phyloP scores from a whole-genome alignment of 2,888 invertebrate genomes.

The Ophion obscuratus region DNA sequence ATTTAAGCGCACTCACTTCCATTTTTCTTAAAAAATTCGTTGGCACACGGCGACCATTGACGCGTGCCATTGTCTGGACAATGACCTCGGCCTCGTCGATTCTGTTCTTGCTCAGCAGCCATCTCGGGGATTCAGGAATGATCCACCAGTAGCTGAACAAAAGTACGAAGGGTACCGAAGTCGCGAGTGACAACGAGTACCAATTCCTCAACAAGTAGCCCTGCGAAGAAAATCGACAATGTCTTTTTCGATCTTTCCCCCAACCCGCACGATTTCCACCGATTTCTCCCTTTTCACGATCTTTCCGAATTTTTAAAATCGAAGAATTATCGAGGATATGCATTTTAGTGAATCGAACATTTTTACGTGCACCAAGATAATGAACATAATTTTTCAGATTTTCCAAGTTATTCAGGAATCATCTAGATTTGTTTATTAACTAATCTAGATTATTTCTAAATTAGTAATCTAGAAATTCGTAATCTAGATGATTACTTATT shows the following conservation, averaged over 20 bases:
- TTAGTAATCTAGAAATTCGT: no score
- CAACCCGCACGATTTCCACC: neutral
- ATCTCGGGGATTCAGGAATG: slow-evolving; percentile 89
- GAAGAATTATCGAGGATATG: neutral
- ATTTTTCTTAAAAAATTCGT: slow-evolving; percentile 87
- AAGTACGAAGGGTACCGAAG: slow-evolving; percentile 87
- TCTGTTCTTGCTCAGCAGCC: slow-evolving; percentile 88
- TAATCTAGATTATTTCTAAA: no score
- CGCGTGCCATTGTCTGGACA: slow-evolving; percentile 87
- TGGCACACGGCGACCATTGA: slow-evolving; percentile 86
- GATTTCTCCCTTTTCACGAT: neutral
- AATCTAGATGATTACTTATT: no score
- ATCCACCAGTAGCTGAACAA: slow-evolving; percentile 88
- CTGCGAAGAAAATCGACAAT: slow-evolving; percentile 68
- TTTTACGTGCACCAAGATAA: neutral
- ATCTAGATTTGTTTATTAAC: no score
- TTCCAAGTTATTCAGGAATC: no score
- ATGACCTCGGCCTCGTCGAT: slow-evolving; percentile 89
- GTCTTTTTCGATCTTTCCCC: neutral
- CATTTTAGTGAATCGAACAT: neutral
- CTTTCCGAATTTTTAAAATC: neutral
- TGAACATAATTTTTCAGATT: no score
- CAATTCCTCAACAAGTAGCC: slow-evolving; percentile 87
- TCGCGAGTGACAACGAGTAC: slow-evolving; percentile 87
- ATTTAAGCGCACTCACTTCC: slow-evolving; percentile 84